Percentiles rank a stretch among this genome's conserved stretches.
phyloP scores from a whole-genome alignment of 2,797 vertebrate species.

The Iguana delicatissima region DNA sequence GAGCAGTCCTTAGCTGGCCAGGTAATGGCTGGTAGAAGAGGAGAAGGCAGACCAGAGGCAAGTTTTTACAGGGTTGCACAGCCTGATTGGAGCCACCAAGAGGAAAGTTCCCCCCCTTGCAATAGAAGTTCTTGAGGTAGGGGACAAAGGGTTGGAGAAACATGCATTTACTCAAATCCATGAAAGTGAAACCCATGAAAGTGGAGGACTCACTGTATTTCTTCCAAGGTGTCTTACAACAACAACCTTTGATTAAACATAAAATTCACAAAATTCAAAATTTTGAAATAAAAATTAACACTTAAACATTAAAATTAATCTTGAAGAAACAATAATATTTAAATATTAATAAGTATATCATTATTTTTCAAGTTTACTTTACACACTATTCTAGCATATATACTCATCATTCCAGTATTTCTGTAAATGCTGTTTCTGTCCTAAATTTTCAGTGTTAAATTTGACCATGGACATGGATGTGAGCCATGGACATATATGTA shows the following conservation, averaged over 20 bases:
- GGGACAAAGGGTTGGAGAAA: too few relatives aligned
- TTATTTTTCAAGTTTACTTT: background rate
- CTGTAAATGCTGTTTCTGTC: background rate
- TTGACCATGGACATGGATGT: background rate
- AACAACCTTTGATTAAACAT: background rate
- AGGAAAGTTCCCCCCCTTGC: too few relatives aligned
- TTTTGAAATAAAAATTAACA: background rate
- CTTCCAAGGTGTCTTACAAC: background rate
- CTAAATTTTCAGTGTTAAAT: background rate
- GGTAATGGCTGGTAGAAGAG: too few relatives aligned
- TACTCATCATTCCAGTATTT: background rate
- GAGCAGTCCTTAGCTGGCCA: too few relatives aligned
- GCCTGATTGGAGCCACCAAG: too few relatives aligned
- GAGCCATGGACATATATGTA: background rate
- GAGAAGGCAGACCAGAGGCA: too few relatives aligned
- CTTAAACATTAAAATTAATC: background rate
- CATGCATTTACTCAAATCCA: too few relatives aligned
- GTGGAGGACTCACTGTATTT: background rate
- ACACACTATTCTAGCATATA: background rate
- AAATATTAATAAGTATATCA: background rate
- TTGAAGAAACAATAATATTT: background rate
- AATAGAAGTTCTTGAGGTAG: too few relatives aligned
- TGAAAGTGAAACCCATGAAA: too few relatives aligned
- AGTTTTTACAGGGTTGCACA: too few relatives aligned
- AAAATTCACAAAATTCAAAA: background rate